Base-by-base conservation (phyloP, 2,113 vertebrate species). In the Romanogobio albipinnatus region DNA sequence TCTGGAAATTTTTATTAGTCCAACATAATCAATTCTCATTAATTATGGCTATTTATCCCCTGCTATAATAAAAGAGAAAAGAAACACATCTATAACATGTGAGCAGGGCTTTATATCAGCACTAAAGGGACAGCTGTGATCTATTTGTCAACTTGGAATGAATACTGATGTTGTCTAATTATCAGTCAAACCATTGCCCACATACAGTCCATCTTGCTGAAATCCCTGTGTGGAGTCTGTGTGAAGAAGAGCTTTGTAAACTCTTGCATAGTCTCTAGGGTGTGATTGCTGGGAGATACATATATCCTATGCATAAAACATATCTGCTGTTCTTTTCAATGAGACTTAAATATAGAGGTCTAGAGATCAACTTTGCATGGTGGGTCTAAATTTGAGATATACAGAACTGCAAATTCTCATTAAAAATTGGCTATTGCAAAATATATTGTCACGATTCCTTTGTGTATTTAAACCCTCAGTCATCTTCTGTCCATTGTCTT, bases 141-240 rank as follows among this genome's bases (percentile, higher is more conserved):
- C n/a, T 62, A 80, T 80, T 64, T 80, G 77, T 80, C 77, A 80
- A 3, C 58, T 62, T 80, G 77, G 77, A 80, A 80, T 80, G 77
- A 80, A 62, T 64, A 47, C 39, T 80, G 58, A 80, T 64, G 58
- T 47, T 80, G n/a, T 19, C 58, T 80, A 80, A 80, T 80, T 80
- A 62, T 80, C n/a, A 47, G 77, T 80, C 77, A 62, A 80, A 80
- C n/a, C 77, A 64, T 14, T 80, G 58, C 56, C 77, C 47, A 53
- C 36, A 68, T 51, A 70, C 62, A 84, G 58, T 76, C 53, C 59
- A 9, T 76, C 83, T 66, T n/a, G 26, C 24, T 70, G 58, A 47
- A 64, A 29, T 64, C 51, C 1, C 53, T 83, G 19, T 83, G 36
- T 61, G n/a, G 24, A 0, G n/a, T 83, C 49, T 56, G 47, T 33